Evolutionary conservation across 2,888 invertebrate genomes (phyloP), one percentile per base, ranked within the genome.

Genomic region (Belgica antarctica): DNA sequence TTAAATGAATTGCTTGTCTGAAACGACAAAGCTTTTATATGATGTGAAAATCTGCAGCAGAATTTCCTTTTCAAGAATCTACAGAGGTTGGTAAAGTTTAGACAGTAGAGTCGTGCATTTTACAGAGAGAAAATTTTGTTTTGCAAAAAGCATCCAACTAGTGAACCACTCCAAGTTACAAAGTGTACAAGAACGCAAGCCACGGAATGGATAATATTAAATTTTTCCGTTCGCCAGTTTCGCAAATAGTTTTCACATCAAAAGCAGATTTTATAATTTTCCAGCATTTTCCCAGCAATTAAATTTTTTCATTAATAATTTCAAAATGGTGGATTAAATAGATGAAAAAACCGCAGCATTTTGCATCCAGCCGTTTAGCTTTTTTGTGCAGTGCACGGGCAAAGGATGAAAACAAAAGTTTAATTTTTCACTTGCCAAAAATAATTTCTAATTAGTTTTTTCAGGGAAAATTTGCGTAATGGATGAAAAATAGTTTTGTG

Each of bases 271-370:
- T 31, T 31, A 31, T 12, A 31, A 5, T 31, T 31, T 31, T 31
- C n/a, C 27, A 61, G 61, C 61, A 25, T 24, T 61, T 61, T 24
- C 25, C 22, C 27, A 41, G 62, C 63, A 63, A 63, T 52, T 52
- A 52, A 52, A 52, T 12, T 19, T 52, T 52, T 52, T 52, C 41
- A 63, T 63, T 63, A 57, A 68, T 47, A 66, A 66, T 46, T 66
- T 47, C 65, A 66, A 66, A 68, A 68, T 68, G 68, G 57, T 68
- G 68, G 68, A 57, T 31, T 68, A 34, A 57, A 68, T 57, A 57
- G 52, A 68, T 19, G 68, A 25, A 68, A n/a, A 63, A 68, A 57
- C 68, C 68, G 12, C 68, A 68, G 52, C 47, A 25, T 52, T 27
- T 17, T 3, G 27, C 19, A 28, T 15, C 12, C 46, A 28, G 65